phyloP scores from a whole-genome alignment of 2,113 vertebrate genomes.

The Acrocephalus kingi region DNA sequence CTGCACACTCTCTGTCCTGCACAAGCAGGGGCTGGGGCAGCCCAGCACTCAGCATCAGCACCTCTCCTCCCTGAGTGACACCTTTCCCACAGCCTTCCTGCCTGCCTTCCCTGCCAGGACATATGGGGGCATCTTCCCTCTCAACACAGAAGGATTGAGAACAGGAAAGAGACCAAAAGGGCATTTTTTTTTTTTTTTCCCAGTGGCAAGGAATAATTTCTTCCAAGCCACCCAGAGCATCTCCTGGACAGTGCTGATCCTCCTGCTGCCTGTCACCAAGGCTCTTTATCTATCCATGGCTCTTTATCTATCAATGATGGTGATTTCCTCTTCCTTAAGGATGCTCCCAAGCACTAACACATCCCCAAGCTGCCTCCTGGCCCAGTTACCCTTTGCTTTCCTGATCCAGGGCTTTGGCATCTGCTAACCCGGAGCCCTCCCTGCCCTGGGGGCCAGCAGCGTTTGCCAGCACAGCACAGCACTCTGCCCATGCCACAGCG shows the following conservation, averaged over 20 bases:
- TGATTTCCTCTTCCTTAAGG: not conserved
- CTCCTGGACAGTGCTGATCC: not conserved
- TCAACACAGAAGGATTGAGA: not conserved
- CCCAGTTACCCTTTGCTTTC: not conserved
- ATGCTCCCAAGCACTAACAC: not conserved
- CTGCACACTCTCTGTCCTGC: accelerated
- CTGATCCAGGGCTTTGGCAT: not conserved
- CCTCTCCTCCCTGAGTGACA: not conserved
- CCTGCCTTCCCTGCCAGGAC: not conserved
- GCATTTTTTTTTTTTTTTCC: not conserved
- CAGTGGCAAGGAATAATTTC: not conserved
- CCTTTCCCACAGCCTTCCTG: not conserved
- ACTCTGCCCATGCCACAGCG: accelerated
- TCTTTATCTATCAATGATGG: not conserved
- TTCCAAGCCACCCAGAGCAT: not conserved
- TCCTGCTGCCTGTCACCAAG: not conserved
- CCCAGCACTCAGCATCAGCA: not conserved
- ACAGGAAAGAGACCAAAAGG: not conserved
- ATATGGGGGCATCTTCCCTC: not conserved
- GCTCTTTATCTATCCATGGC: not conserved
- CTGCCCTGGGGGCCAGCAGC: accelerated
- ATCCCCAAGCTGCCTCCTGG: not conserved
- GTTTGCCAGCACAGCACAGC: not conserved
- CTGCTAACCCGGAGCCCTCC: accelerated
- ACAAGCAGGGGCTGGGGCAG: not conserved